Conservation (phyloP, 1,140 invertebrate species). For the Eurytemora carolleeae region DNA sequence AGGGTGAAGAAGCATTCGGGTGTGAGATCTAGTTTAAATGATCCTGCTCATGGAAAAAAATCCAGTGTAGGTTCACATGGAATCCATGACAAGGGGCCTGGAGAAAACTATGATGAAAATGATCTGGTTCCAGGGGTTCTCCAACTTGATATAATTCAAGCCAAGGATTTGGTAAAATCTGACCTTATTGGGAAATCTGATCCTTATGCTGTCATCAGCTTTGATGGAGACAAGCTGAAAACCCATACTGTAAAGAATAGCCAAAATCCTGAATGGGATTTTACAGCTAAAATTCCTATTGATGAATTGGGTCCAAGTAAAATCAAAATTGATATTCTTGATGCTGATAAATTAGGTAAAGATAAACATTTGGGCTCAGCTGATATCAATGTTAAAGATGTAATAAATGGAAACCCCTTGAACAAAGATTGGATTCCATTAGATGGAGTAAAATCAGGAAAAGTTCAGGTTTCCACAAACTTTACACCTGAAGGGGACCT, state of each 20-base stretch:
- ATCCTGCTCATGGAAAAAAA: too few species aligned
- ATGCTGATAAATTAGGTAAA: neutral
- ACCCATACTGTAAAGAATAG: neutral
- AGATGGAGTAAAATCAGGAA: neutral
- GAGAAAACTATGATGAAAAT: too few species aligned
- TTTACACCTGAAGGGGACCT: neutral
- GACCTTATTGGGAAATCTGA: neutral
- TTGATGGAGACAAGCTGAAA: neutral
- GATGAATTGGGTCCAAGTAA: neutral
- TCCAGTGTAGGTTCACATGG: too few species aligned
- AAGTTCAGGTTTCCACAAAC: neutral
- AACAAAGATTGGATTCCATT: neutral
- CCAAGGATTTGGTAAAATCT: neutral
- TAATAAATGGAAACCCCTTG: neutral
- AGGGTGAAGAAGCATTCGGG: too few species aligned
- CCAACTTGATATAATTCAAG: neutral
- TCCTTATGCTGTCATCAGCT: neutral
- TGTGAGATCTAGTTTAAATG: too few species aligned
- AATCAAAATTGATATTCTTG: neutral
- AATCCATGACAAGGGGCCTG: too few species aligned
- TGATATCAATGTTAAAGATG: neutral
- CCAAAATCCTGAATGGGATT: neutral
- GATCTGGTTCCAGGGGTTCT: too few species aligned
- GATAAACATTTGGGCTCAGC: neutral
- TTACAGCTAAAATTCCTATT: neutral